A percentile compares a stretch with the other conserved stretches of the same genome.
These are phyloP conservation scores for Saturnia pavonia DNA, from an alignment of 2,888 invertebrate genomes.

Conservation along the genomic window DNA sequence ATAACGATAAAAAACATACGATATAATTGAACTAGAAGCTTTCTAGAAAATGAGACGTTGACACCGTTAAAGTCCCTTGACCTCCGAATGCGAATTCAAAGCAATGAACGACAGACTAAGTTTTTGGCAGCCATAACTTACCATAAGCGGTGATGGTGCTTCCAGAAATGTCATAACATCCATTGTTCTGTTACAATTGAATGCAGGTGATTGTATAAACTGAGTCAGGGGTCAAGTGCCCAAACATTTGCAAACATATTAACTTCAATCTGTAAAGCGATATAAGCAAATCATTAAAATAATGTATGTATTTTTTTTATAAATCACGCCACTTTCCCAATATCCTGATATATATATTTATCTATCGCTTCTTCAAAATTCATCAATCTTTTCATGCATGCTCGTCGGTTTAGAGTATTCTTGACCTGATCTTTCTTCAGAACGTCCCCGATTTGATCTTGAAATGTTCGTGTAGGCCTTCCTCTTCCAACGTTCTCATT, in stretches of 20 bases:
- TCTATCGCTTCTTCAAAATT: too few relatives aligned
- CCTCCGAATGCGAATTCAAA: not conserved
- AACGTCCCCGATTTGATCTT: too few relatives aligned
- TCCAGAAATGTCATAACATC: not conserved
- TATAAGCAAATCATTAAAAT: too few relatives aligned
- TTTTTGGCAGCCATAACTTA: conserved; percentile 32
- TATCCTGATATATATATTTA: too few relatives aligned
- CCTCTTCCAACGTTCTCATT: too few relatives aligned
- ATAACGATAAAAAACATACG: not conserved
- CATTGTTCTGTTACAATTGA: conserved; percentile 11
- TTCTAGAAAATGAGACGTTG: not conserved
- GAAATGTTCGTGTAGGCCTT: too few relatives aligned
- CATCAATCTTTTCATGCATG: too few relatives aligned
- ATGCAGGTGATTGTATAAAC: conserved; percentile 11
- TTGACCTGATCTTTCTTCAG: too few relatives aligned
- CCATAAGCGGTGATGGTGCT: conserved; percentile 27
- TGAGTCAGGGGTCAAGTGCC: conserved; percentile 12
- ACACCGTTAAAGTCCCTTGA: conserved; percentile 10
- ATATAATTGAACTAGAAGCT: not conserved
- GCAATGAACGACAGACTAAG: conserved; percentile 26
- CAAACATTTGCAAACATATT: not conserved
- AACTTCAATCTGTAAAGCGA: not conserved
- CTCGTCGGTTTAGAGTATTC: too few relatives aligned
- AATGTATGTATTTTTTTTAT: too few relatives aligned
- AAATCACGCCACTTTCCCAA: too few relatives aligned